Evolutionary conservation across 2,888 invertebrate species (phyloP), one percentile per base, ranked within the genome.

Genomic region (Drosophila engyochracea): DNA sequence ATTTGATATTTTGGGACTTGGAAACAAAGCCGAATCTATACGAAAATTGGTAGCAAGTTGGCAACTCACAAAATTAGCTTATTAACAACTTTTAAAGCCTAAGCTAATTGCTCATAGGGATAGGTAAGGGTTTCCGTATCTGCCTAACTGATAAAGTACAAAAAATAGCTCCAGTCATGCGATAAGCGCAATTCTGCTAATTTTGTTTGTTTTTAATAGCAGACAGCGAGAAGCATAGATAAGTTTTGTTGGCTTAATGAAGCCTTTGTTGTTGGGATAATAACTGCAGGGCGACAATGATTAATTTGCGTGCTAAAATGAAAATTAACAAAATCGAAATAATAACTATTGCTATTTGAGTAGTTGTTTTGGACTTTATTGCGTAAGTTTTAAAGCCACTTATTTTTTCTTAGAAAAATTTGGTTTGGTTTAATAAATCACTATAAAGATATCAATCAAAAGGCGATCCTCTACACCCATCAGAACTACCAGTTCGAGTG

Each of bases 51-150:
- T 10, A 55, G 25, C 14, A 5, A 25, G 22, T 47, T 47, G 54
- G 54, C n/a, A 63, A 55, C 25, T 12, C 39, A 47, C 33, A 49
- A 33, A 31, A 31, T n/a, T 31, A 31, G 52, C n/a, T 54, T 35
- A 41, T 73, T 59, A 65, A 31, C 59, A 22, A 22, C 33, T 58
- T 62, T 57, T 44, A 39, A 37, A 52, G 31, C 10, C 51, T 31
- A n/a, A 19, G 52, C 60, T 58, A 65, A 70, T 65, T 53, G 60
- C 54, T 54, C 59, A 67, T 70, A 78, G 75, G 75, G 78, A 74
- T 75, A 79, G 79, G 75, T 74, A 75, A 74, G 61, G 79, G 70
- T 63, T 78, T 25, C 28, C 9, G 6, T 37, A 7, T 30, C 28
- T n/a, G 47, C 7, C 47, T 22, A 7, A 25, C 47, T 16, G 47